Percentiles rank a stretch among this genome's conserved stretches.
Conservation (phyloP, 2,797 vertebrate species). For the Pantherophis vulpinus region DNA sequence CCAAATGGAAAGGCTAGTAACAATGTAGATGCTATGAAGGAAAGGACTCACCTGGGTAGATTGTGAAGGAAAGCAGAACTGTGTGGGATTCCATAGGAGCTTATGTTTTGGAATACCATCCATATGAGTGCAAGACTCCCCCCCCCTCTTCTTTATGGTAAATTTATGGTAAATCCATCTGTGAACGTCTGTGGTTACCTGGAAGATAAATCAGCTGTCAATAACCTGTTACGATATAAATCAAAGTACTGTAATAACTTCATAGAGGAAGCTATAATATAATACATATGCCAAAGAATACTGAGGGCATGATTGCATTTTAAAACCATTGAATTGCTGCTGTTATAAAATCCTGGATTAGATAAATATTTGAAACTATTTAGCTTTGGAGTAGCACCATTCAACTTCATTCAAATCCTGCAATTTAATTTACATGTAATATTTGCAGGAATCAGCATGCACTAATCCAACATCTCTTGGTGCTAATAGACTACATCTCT, state of each 20-base stretch:
- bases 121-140: slow-evolving; percentile 15
- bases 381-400: neutral
- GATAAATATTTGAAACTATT: neutral
- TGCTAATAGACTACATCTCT: slow-evolving; percentile 16
- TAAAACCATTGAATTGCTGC: accelerated
- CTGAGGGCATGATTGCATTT: neutral
- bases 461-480: neutral
- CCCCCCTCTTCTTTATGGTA: neutral
- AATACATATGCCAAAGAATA: neutral
- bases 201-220: slow-evolving; percentile 30
- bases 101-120: slow-evolving; percentile 21
- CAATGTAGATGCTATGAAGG: slow-evolving; percentile 10
- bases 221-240: slow-evolving; percentile 10
- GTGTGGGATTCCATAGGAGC: slow-evolving; percentile 21
- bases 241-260: neutral
- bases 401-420: neutral
- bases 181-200: slow-evolving; percentile 13
- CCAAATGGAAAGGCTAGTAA: slow-evolving; percentile 21
- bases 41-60: slow-evolving; percentile 31
- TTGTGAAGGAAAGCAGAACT: neutral
- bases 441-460: neutral
- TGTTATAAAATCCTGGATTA: neutral
- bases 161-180: neutral
- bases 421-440: neutral
- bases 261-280: neutral